These are phyloP conservation scores for Murina feae DNA, from an alignment of 2,113 vertebrate genomes.

Conservation along the genomic window DNA sequence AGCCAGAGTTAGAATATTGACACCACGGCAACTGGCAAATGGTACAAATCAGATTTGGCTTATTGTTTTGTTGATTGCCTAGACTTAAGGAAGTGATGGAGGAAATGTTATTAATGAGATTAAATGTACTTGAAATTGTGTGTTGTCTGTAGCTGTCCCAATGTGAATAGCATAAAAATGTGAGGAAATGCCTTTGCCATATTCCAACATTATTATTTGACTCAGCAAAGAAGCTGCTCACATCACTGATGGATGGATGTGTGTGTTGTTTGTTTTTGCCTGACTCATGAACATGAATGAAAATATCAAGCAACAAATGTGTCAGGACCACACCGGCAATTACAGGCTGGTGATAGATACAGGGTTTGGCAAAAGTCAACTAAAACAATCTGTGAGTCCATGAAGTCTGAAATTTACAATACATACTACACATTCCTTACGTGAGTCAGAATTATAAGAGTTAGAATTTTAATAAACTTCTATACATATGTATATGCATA, in stretches of 20 bases:
- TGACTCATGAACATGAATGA: not conserved
- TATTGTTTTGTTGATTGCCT: not conserved
- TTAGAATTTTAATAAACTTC: no score
- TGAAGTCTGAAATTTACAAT: not conserved
- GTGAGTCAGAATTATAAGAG: no score
- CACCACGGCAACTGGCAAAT: not conserved
- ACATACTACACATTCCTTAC: not conserved
- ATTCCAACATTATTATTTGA: not conserved
- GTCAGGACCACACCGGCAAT: not conserved
- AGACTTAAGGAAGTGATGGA: not conserved
- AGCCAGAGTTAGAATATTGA: not conserved
- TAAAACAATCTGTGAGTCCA: not conserved
- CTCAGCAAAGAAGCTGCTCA: not conserved
- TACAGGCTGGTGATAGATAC: not conserved
- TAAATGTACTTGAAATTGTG: no score
- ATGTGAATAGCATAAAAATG: not conserved
- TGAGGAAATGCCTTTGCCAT: not conserved
- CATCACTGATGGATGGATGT: not conserved
- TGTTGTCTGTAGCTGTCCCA: not conserved
- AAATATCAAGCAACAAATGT: not conserved
- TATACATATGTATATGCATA: no score
- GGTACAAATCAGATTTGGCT: not conserved
- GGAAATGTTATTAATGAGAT: not conserved
- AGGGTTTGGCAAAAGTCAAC: not conserved
- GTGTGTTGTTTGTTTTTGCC: not conserved